These are phyloP conservation scores for Frankliniella fusca DNA, from an alignment of 2,888 invertebrate species.

Conservation along the genomic window DNA sequence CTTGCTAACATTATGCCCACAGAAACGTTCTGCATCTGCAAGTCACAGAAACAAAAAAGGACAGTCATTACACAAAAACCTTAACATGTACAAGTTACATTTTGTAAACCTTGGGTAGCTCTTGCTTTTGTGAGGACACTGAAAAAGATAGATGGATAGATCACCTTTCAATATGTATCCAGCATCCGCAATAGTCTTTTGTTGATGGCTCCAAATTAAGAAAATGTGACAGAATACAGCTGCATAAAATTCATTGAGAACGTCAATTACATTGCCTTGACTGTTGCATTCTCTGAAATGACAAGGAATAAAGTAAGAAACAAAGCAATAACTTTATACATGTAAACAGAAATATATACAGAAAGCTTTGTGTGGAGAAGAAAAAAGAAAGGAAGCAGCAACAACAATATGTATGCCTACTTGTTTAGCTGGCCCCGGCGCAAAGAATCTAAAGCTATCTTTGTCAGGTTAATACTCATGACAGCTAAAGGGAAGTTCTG, in stretches of 20 bases:
- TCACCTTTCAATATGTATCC: slow-evolving; percentile 52
- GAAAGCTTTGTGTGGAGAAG: slow-evolving; percentile 10
- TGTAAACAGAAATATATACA: slow-evolving; percentile 28
- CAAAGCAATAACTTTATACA: not conserved
- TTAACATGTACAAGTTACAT: not conserved
- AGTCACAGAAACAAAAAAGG: slow-evolving; percentile 31
- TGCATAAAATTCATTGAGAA: slow-evolving; percentile 50
- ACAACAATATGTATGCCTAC: slow-evolving; percentile 41
- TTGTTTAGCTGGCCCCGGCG: slow-evolving; percentile 51
- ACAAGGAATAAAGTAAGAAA: slow-evolving; percentile 28
- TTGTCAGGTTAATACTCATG: slow-evolving; percentile 53
- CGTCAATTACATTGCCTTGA: slow-evolving; percentile 46
- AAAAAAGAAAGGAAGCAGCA: not conserved
- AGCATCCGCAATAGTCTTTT: slow-evolving; percentile 51
- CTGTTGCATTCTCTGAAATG: slow-evolving; percentile 48
- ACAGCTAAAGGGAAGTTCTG: slow-evolving; percentile 55
- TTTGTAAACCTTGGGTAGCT: not conserved
- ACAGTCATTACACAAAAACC: not conserved
- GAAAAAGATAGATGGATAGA: slow-evolving; percentile 5
- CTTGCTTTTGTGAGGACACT: too few relatives aligned
- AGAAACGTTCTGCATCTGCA: slow-evolving; percentile 45
- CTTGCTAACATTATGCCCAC: slow-evolving; percentile 41
- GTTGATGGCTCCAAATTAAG: slow-evolving; percentile 49
- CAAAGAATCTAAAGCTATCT: slow-evolving; percentile 51
- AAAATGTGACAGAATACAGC: slow-evolving; percentile 48